Conservation (phyloP, 92 coral and sea anemone species). For the Diadumene lineata region DNA sequence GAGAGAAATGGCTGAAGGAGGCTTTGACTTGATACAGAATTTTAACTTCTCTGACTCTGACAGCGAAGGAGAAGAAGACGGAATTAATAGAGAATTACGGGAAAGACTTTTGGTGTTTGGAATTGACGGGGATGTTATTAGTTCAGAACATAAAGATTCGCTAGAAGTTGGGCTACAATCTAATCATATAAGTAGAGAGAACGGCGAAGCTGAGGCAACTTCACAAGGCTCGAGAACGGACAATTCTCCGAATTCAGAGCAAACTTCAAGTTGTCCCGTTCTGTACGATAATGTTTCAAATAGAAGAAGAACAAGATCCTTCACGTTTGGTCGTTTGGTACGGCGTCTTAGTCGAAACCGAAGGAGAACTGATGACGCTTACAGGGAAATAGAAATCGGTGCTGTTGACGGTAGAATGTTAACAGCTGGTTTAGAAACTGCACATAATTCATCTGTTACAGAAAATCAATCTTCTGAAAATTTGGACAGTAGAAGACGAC, state of each 20-base stretch:
- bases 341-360: slow-evolving; percentile 22
- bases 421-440: slow-evolving; percentile 27
- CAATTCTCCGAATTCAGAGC: slow-evolving; percentile 14
- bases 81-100: slow-evolving; percentile 29
- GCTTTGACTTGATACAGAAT: slow-evolving; percentile 35
- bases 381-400: slow-evolving; percentile 23
- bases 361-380: slow-evolving; percentile 26
- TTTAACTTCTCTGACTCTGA: slow-evolving; percentile 43
- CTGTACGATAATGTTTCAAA: slow-evolving; percentile 11
- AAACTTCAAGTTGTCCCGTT: slow-evolving; percentile 29
- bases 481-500: slow-evolving; percentile 6
- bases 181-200: slow-evolving; percentile 8
- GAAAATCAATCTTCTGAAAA: slow-evolving; percentile 8
- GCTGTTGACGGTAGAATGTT: slow-evolving; percentile 27
- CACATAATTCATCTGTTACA: neutral
- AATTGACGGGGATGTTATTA: slow-evolving; percentile 19
- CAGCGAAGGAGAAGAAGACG: slow-evolving; percentile 44
- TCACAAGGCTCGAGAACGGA: slow-evolving; percentile 1
- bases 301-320: slow-evolving; percentile 34
- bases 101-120: slow-evolving; percentile 34
- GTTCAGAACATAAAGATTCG: slow-evolving; percentile 23
- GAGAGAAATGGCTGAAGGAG: slow-evolving; percentile 44
- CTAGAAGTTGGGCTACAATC: slow-evolving; percentile 24
- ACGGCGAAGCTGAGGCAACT: slow-evolving; percentile 20
- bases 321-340: slow-evolving; percentile 37